A percentile compares a stretch with the other conserved stretches of the same genome.
These are phyloP conservation scores for Procavia capensis DNA, from an alignment of 2,113 vertebrate species.

Conservation along the genomic window DNA sequence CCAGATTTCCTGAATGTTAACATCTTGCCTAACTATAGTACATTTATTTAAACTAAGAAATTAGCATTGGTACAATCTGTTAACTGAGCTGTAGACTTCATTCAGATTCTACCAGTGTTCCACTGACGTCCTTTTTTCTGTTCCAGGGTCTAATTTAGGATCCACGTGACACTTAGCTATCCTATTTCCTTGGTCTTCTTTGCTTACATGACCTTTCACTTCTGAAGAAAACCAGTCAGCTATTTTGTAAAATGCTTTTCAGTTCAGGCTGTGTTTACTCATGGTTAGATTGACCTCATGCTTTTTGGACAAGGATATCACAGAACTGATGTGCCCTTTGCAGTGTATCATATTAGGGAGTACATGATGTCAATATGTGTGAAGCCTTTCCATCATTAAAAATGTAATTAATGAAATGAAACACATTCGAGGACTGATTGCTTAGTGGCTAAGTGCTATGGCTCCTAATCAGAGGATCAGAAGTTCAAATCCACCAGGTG, in stretches of 20 bases:
- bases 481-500: too few relatives aligned
- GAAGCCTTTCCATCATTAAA: background rate
- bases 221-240: background rate
- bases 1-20: background rate
- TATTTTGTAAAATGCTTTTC: background rate
- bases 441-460: too few relatives aligned
- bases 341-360: background rate
- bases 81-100: background rate
- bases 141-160: background rate
- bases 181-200: background rate
- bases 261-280: background rate
- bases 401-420: background rate
- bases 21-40: background rate
- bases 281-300: background rate
- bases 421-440: background rate
- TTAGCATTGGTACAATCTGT: background rate
- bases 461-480: too few relatives aligned
- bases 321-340: background rate
- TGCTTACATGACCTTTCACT: background rate
- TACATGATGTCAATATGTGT: background rate
- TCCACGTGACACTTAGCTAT: background rate
- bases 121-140: background rate
- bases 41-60: background rate
- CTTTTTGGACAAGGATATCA: background rate
- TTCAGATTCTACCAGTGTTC: background rate